A percentile compares a stretch with the other conserved stretches of the same genome.
Evolutionary conservation across 2,888 invertebrate genomes (phyloP).

Genomic region (Cephus sareptanus): DNA sequence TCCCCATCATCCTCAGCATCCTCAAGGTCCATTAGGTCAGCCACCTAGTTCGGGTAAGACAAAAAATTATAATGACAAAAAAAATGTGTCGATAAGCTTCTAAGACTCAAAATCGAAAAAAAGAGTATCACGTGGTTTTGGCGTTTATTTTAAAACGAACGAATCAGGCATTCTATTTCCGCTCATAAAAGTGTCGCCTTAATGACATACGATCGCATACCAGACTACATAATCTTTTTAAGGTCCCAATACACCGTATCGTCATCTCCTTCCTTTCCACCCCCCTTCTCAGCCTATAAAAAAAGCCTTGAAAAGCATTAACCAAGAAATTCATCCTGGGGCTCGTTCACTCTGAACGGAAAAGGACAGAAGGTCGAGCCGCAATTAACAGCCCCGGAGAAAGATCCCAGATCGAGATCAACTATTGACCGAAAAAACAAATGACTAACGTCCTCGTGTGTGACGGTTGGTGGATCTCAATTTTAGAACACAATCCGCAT

Average conservation of each 20-base stretch:
- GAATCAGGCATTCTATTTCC: background rate
- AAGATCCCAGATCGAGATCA: background rate
- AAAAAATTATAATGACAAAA: background rate
- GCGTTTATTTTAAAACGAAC: background rate
- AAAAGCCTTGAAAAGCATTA: background rate
- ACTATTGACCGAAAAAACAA: conserved; percentile 13
- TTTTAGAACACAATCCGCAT: conserved; percentile 24
- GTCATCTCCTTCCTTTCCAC: background rate
- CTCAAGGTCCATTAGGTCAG: conserved; percentile 65
- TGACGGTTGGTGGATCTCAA: conserved; percentile 19
- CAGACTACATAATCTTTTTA: background rate
- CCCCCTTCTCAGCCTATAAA: background rate
- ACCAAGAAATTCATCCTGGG: background rate
- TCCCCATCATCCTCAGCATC: conserved; percentile 69
- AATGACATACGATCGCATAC: background rate
- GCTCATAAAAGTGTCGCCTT: background rate
- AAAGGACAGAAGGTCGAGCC: background rate
- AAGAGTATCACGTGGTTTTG: background rate
- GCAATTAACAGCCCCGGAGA: background rate
- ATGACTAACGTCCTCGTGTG: conserved; percentile 22
- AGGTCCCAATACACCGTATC: background rate
- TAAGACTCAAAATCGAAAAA: no score
- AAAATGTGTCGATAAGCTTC: background rate
- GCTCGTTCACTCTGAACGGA: background rate
- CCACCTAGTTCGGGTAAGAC: conserved; percentile 48